A percentile compares a stretch with the other conserved stretches of the same genome.
Evolutionary conservation across 1,140 invertebrate species (phyloP).

Genomic region (Dendrolimus kikuchii): DNA sequence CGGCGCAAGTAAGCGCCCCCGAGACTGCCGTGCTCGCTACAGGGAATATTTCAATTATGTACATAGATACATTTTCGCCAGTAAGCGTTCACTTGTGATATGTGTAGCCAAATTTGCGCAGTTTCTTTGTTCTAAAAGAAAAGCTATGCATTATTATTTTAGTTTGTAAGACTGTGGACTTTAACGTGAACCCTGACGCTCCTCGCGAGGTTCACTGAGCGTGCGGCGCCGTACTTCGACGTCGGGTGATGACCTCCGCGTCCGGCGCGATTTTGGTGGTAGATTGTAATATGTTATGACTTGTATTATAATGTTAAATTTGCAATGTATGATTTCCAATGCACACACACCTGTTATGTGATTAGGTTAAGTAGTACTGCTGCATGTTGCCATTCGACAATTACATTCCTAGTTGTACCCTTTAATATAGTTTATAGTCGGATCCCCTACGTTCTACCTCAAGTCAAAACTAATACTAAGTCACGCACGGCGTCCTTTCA

Average conservation of each 20-base stretch:
- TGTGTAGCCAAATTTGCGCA: slow-evolving; percentile 71
- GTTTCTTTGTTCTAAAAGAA: slow-evolving; percentile 72
- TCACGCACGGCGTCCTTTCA: slow-evolving; percentile 52
- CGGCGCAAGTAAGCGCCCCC: slow-evolving; percentile 36
- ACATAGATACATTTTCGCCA: slow-evolving; percentile 58
- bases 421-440: slow-evolving; percentile 54
- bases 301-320: slow-evolving; percentile 37
- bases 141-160: slow-evolving; percentile 68
- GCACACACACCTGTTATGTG: slow-evolving; percentile 34
- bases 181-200: background rate
- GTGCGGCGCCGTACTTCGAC: background rate
- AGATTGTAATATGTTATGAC: slow-evolving; percentile 36
- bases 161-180: slow-evolving; percentile 41
- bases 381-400: slow-evolving; percentile 59
- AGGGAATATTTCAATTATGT: slow-evolving; percentile 71
- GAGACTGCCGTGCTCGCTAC: slow-evolving; percentile 44
- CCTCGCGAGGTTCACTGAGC: slow-evolving; percentile 23
- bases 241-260: background rate
- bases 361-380: slow-evolving; percentile 53
- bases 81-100: slow-evolving; percentile 70
- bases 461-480: slow-evolving; percentile 61
- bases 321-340: slow-evolving; percentile 43
- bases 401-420: slow-evolving; percentile 68
- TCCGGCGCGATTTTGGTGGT: slow-evolving; percentile 3
- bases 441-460: slow-evolving; percentile 69